These are phyloP conservation scores for Drosophila lowei DNA, from an alignment of 1,140 invertebrate species.

Conservation along the genomic window DNA sequence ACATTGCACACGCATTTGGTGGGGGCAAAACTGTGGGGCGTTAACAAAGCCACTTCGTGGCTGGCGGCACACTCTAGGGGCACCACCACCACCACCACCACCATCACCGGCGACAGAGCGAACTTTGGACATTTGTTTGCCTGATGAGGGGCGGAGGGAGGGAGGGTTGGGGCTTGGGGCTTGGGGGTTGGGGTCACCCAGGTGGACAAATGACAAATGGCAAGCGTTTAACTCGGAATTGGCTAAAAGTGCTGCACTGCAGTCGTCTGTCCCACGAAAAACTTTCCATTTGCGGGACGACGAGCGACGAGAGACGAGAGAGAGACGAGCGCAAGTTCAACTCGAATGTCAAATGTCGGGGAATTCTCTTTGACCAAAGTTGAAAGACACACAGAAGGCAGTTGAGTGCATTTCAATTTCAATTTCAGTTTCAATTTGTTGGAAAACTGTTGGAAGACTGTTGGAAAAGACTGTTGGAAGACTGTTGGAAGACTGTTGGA, in stretches of 20 bases:
- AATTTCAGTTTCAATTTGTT: slow-evolving; percentile 18
- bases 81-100: background rate
- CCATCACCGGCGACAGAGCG: background rate
- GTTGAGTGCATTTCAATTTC: slow-evolving; percentile 26
- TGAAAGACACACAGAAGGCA: slow-evolving; percentile 1
- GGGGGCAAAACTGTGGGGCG: slow-evolving; percentile 43
- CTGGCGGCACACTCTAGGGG: slow-evolving; percentile 9
- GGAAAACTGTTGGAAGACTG: background rate
- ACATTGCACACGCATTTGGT: slow-evolving; percentile 57
- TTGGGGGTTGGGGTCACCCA: slow-evolving; percentile 25
- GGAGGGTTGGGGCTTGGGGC: background rate
- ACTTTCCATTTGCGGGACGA: slow-evolving; percentile 45
- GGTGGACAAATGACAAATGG: slow-evolving; percentile 69
- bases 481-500: no score
- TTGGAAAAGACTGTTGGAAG: background rate
- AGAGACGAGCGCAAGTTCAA: slow-evolving; percentile 18
- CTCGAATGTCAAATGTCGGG: slow-evolving; percentile 46
- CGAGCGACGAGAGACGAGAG: slow-evolving; percentile 1
- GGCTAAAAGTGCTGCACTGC: slow-evolving; percentile 53
- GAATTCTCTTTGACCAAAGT: slow-evolving; percentile 40
- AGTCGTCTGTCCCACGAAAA: slow-evolving; percentile 33
- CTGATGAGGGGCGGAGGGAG: slow-evolving; percentile 22
- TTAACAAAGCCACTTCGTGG: slow-evolving; percentile 61
- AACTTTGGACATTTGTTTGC: slow-evolving; percentile 74
- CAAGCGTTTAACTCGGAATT: slow-evolving; percentile 67